Conservation (phyloP, 2,888 invertebrate genomes). For the Andrena minutula region DNA sequence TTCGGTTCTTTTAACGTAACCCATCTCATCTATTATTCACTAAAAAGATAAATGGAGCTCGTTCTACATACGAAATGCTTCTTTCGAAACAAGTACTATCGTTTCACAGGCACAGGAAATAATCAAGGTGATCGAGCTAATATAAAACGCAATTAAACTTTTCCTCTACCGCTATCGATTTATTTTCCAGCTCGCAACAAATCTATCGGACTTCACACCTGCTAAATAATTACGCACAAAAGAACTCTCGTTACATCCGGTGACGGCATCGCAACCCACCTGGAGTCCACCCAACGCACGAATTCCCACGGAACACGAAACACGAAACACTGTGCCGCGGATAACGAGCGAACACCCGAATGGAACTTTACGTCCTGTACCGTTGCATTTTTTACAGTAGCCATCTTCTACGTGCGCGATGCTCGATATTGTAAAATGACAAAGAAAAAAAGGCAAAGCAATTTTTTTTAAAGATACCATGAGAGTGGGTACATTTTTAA, state of each 20-base stretch:
- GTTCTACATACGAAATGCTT: too few species aligned
- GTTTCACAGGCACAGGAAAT: too few species aligned
- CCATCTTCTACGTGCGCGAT: neutral
- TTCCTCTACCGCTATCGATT: neutral
- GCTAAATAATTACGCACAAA: constrained; percentile 55
- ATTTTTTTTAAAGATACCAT: too few species aligned
- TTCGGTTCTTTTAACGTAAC: neutral
- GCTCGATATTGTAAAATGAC: neutral
- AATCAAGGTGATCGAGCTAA: too few species aligned
- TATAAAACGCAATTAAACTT: neutral
- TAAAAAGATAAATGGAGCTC: neutral
- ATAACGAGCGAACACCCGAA: constrained; percentile 19
- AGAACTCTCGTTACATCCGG: constrained; percentile 65
- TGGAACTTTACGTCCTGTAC: neutral
- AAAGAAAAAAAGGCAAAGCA: neutral
- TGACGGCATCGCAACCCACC: constrained; percentile 52
- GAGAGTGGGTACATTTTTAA: too few species aligned
- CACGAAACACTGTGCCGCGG: neutral
- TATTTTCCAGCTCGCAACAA: neutral
- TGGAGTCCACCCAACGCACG: constrained; percentile 38
- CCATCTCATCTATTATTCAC: too few species aligned
- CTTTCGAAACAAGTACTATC: neutral
- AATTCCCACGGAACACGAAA: constrained; percentile 52
- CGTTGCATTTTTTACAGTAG: neutral
- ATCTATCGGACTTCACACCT: constrained; percentile 56